A percentile compares a stretch with the other conserved stretches of the same genome.
These are phyloP conservation scores for Leptatherina wallacei DNA, from an alignment of 2,797 vertebrate genomes.

Conservation along the genomic window DNA sequence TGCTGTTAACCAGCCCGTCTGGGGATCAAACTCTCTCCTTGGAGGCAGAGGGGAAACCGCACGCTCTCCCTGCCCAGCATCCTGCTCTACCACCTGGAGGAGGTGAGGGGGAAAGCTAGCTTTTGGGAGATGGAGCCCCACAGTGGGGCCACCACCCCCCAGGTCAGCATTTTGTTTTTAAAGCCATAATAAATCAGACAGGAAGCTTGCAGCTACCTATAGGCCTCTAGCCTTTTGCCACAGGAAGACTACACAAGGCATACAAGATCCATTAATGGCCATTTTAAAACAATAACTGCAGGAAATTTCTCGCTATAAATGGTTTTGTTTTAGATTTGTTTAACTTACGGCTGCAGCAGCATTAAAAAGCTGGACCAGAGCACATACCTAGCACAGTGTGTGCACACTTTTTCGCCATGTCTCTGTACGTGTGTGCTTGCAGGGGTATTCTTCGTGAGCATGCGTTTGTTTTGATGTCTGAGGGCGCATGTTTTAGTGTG, in stretches of 20 bases:
- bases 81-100: conserved; percentile 39
- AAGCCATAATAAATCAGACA: conserved; percentile 69
- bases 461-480: conserved; percentile 56
- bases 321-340: conserved; percentile 60
- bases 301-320: conserved; percentile 66
- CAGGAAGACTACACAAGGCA: conserved; percentile 38
- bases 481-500: conserved; percentile 28
- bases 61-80: conserved; percentile 19
- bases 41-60: conserved; percentile 23
- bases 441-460: neutral
- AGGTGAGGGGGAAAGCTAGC: conserved; percentile 28
- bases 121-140: conserved; percentile 46
- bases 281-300: conserved; percentile 65
- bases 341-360: conserved; percentile 14
- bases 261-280: conserved; percentile 64
- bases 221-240: conserved; percentile 34
- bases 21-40: conserved; percentile 32
- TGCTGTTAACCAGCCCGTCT: conserved; percentile 19
- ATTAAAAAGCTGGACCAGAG: conserved; percentile 33
- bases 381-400: conserved; percentile 29
- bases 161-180: conserved; percentile 62
- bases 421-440: neutral
- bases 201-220: conserved; percentile 65
- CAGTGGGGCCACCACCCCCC: conserved; percentile 29
- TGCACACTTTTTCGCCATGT: conserved; percentile 4